Conservation (phyloP, 2,888 invertebrate genomes). For the Pteria penguin region DNA sequence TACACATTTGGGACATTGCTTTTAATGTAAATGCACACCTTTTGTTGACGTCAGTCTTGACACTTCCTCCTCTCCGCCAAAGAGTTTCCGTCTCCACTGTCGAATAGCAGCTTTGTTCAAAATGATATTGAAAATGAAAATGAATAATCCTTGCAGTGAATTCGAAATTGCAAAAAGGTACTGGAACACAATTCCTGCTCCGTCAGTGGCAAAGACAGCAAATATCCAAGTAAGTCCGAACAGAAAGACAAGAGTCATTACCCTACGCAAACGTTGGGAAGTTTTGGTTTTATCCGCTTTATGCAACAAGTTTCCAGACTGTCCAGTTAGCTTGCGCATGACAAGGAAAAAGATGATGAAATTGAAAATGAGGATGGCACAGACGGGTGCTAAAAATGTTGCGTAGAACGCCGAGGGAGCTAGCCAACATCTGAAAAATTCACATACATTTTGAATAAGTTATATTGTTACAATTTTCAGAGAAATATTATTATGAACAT, state of each 20-base stretch:
- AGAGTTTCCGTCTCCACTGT: conserved; percentile 55
- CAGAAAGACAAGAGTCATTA: conserved; percentile 68
- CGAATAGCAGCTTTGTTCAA: conserved; percentile 70
- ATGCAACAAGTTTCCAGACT: conserved; percentile 57
- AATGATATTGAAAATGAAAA: conserved; percentile 76
- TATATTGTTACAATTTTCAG: not conserved
- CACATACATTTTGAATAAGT: not conserved
- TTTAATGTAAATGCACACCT: no score
- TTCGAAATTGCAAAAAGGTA: conserved; percentile 77
- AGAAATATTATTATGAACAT: not conserved
- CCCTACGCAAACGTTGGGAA: conserved; percentile 66
- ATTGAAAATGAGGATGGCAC: conserved; percentile 79
- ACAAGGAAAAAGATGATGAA: conserved; percentile 80
- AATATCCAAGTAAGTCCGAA: conserved; percentile 77
- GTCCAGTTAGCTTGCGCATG: conserved; percentile 59
- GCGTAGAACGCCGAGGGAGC: conserved; percentile 67
- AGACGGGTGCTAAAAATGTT: conserved; percentile 78
- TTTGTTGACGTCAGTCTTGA: conserved; percentile 7
- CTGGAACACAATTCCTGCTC: conserved; percentile 66
- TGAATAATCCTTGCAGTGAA: conserved; percentile 76
- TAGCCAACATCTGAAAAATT: conserved; percentile 74
- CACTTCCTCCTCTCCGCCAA: not conserved
- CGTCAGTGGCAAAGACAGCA: conserved; percentile 71
- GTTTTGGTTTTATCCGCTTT: conserved; percentile 63
- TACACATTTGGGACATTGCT: no score